Percentiles rank a stretch among this genome's conserved stretches.
Conservation (phyloP, 2,888 invertebrate genomes). For the Tipula lateralis region DNA sequence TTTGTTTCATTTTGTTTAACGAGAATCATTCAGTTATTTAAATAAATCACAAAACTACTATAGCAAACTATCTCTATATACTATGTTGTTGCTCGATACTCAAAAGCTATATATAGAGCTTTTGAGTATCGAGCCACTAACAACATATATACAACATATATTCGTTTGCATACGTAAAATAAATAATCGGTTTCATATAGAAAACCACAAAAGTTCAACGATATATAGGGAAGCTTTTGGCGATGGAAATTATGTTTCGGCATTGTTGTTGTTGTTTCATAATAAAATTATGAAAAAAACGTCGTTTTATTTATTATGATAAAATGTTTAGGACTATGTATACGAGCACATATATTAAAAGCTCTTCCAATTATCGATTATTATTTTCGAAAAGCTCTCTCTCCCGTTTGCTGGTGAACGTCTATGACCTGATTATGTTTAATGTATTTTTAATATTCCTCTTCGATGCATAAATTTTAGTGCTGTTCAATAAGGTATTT, state of each 20-base stretch:
- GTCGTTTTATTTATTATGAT: not conserved
- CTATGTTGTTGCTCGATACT: not conserved
- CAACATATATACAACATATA: not conserved
- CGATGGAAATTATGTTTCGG: not conserved
- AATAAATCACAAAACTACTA: not conserved
- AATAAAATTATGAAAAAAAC: not conserved
- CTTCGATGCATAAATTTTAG: not conserved
- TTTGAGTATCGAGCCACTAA: too few relatives aligned
- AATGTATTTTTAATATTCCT: not conserved
- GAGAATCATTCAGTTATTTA: not conserved
- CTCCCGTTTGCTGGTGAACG: not conserved
- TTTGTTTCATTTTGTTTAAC: not conserved
- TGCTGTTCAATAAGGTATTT: not conserved
- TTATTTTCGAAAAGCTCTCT: not conserved
- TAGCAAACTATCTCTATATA: not conserved
- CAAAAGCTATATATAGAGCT: not conserved
- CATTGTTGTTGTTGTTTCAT: not conserved
- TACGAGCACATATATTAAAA: not conserved
- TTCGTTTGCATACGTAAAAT: not conserved
- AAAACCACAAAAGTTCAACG: not conserved
- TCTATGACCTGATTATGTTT: constrained; percentile 5
- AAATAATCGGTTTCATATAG: not conserved
- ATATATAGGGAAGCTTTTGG: not conserved
- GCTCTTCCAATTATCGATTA: not conserved
- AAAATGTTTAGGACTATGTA: not conserved